phyloP scores from a whole-genome alignment of 2,113 vertebrate species.

The Salvator merianae region DNA sequence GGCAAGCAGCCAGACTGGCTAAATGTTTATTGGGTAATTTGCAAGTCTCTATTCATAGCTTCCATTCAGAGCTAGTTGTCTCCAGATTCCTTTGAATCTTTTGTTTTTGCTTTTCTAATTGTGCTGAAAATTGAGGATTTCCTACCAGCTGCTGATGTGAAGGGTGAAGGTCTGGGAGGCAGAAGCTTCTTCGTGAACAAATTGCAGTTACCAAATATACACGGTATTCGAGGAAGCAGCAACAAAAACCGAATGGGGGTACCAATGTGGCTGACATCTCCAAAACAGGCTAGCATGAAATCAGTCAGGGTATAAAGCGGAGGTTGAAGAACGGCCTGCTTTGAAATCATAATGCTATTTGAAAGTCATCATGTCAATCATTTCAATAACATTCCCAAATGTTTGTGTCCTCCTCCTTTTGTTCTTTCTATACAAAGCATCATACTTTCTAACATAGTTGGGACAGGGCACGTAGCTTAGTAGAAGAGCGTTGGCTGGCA shows the following conservation, averaged over 20 bases:
- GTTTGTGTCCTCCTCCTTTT: no score
- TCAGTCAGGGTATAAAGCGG: no score
- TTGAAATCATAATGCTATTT: no score
- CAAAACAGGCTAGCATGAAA: no score
- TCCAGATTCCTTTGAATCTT: slow-evolving; percentile 69
- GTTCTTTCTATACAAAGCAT: no score
- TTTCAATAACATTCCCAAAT: no score
- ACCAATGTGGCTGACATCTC: neutral
- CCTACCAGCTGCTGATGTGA: slow-evolving; percentile 56
- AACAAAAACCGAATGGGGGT: neutral
- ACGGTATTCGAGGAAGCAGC: neutral
- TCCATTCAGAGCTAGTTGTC: slow-evolving; percentile 64
- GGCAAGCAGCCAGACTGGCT: slow-evolving; percentile 65
- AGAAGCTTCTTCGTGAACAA: slow-evolving; percentile 46
- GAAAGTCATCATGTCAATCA: no score
- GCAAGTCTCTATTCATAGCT: slow-evolving; percentile 75
- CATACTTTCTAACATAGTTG: no score
- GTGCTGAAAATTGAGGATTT: slow-evolving; percentile 79
- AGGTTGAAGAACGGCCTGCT: no score
- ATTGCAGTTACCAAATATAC: slow-evolving; percentile 29
- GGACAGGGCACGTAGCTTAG: no score
- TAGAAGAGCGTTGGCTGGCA: no score
- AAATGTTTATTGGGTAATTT: slow-evolving; percentile 82
- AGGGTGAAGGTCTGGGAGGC: neutral
- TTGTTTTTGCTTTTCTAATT: slow-evolving; percentile 65